Conservation (phyloP, 92 coral and sea anemone genomes). For the Actinostola sp. region DNA sequence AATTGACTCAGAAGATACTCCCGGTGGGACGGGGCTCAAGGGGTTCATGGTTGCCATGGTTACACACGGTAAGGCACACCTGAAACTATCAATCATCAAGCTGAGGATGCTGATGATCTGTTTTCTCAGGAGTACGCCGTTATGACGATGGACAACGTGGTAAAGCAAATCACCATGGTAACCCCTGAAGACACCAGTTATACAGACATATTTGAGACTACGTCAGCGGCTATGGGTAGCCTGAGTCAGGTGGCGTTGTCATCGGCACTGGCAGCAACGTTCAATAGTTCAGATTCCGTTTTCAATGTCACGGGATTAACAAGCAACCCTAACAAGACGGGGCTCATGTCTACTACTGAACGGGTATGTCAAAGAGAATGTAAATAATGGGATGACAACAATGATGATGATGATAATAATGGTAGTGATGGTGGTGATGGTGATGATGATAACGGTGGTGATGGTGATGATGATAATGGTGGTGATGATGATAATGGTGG, state of each 20-base stretch:
- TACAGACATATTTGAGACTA: conserved; percentile 19
- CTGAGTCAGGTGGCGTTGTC: conserved; percentile 33
- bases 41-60: background rate
- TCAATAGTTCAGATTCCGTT: conserved; percentile 14
- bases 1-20: no score
- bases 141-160: conserved; percentile 3
- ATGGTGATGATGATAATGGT: no score
- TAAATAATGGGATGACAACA: no score
- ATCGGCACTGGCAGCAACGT: conserved; percentile 26
- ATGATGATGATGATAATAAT: background rate
- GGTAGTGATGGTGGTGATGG: no score
- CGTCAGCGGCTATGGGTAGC: conserved; percentile 12
- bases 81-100: no score
- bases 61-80: no score
- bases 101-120: background rate
- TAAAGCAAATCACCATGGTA: conserved; percentile 10
- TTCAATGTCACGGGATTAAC: conserved; percentile 40
- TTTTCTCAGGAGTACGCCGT: conserved; percentile 45
- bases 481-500: no score
- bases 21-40: no score
- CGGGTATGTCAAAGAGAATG: conserved; percentile 17
- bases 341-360: conserved; percentile 36
- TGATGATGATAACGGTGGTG: no score
- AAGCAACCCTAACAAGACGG: conserved; percentile 21
- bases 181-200: conserved; percentile 38